Conservation (phyloP, 2,888 invertebrate species). For the Drosophila falleni region DNA sequence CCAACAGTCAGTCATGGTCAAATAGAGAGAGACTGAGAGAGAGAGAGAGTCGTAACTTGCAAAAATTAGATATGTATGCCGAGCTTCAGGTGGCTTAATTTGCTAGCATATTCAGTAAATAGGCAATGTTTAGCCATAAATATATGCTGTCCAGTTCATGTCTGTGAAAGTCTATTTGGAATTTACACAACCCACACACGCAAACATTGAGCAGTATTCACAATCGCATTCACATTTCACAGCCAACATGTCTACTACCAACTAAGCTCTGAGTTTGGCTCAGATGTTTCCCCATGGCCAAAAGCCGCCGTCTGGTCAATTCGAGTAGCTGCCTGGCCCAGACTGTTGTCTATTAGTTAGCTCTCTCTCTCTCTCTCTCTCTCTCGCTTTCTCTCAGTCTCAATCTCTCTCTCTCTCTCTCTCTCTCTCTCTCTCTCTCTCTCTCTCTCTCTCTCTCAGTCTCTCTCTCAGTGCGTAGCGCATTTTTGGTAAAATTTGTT, state of each 20-base stretch:
- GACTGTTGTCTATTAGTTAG: conserved; percentile 3
- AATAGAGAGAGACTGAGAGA: conserved; percentile 10
- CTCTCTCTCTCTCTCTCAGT: neutral
- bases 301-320: conserved; percentile 14
- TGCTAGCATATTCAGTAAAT: conserved; percentile 19
- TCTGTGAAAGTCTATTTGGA: conserved; percentile 37
- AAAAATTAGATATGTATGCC: conserved; percentile 39
- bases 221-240: conserved; percentile 18
- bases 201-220: conserved; percentile 41
- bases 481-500: conserved; percentile 13
- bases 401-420: neutral
- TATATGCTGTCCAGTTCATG: conserved; percentile 8
- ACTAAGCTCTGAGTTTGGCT: conserved; percentile 24
- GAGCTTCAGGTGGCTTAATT: conserved; percentile 22
- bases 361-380: neutral
- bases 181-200: conserved; percentile 68
- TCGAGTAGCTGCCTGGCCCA: neutral
- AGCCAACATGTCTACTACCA: conserved; percentile 54
- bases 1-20: conserved; percentile 20
- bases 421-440: neutral
- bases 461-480: conserved; percentile 5
- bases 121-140: conserved; percentile 35
- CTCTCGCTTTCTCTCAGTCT: neutral
- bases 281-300: conserved; percentile 34
- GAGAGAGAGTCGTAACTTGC: conserved; percentile 11